phyloP scores from a whole-genome alignment of 2,888 invertebrate genomes.

The Tricholauxania praeusta region DNA sequence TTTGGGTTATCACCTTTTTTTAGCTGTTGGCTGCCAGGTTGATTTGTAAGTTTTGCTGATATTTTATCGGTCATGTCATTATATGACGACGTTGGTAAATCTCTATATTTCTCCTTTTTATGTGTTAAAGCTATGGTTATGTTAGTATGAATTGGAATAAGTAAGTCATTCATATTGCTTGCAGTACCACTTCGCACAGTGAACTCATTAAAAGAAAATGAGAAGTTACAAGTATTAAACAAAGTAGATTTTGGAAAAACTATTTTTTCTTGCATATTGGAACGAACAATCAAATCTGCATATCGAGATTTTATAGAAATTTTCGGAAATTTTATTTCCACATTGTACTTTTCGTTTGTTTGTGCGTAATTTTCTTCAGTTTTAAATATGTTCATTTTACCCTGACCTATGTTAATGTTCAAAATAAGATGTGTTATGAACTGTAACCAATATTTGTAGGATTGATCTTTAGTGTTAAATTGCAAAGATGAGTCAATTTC shows the following conservation, averaged over 20 bases:
- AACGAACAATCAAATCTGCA: constrained; percentile 55
- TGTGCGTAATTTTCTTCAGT: constrained; percentile 49
- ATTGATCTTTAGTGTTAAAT: neutral
- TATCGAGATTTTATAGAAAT: constrained; percentile 55
- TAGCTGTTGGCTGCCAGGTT: too few species aligned
- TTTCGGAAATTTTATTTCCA: constrained; percentile 54
- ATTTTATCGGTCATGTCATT: too few species aligned
- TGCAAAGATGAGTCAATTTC: constrained; percentile 28
- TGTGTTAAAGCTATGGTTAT: constrained; percentile 61
- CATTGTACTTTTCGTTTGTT: constrained; percentile 43
- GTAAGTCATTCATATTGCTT: constrained; percentile 57
- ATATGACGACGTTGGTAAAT: too few species aligned
- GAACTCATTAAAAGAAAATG: constrained; percentile 54
- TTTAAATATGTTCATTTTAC: constrained; percentile 43
- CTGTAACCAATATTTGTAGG: neutral
- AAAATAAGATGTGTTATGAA: constrained; percentile 33
- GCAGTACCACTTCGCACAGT: constrained; percentile 48
- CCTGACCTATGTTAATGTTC: constrained; percentile 54
- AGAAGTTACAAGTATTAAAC: constrained; percentile 57
- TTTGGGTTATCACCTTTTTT: too few species aligned
- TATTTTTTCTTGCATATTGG: constrained; percentile 53
- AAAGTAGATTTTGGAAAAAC: constrained; percentile 23
- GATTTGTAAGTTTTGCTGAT: too few species aligned
- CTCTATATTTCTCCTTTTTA: constrained; percentile 43
- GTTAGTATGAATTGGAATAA: constrained; percentile 60